Evolutionary conservation across 2,113 vertebrate species (phyloP).

Genomic region (Motacilla alba): DNA sequence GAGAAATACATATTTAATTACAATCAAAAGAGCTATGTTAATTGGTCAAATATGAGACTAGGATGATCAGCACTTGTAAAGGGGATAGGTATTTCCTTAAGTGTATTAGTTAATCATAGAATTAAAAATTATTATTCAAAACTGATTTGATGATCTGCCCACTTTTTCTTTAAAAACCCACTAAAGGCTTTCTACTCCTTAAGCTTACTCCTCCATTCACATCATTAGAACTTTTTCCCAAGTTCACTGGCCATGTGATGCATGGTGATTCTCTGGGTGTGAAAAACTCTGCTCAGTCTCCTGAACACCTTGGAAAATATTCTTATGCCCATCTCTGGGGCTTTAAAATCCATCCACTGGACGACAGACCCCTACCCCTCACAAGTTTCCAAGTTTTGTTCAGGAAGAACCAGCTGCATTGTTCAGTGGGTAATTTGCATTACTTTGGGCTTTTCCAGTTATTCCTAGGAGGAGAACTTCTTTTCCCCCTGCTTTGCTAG

Average conservation of each 20-base stretch:
- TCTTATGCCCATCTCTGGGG: background rate
- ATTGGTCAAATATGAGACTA: background rate
- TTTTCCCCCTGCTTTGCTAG: background rate
- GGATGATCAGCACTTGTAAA: background rate
- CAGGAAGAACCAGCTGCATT: background rate
- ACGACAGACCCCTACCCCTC: background rate
- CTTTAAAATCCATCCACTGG: background rate
- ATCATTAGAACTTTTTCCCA: background rate
- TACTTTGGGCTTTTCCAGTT: background rate
- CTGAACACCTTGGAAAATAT: background rate
- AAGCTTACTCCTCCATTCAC: background rate
- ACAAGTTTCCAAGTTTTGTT: background rate
- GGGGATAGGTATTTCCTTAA: background rate
- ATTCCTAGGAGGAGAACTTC: background rate
- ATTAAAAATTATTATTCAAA: background rate
- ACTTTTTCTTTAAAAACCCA: background rate
- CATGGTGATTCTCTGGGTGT: rapidly evolving
- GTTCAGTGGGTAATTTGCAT: background rate
- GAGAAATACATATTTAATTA: background rate
- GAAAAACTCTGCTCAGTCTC: background rate
- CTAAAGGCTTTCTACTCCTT: background rate
- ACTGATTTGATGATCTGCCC: background rate
- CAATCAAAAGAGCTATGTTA: background rate
- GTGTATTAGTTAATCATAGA: background rate
- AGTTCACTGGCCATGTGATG: background rate